Percentiles rank a stretch among this genome's conserved stretches.
These are phyloP conservation scores for Macropodus opercularis DNA, from an alignment of 2,797 vertebrate genomes.

Conservation along the genomic window DNA sequence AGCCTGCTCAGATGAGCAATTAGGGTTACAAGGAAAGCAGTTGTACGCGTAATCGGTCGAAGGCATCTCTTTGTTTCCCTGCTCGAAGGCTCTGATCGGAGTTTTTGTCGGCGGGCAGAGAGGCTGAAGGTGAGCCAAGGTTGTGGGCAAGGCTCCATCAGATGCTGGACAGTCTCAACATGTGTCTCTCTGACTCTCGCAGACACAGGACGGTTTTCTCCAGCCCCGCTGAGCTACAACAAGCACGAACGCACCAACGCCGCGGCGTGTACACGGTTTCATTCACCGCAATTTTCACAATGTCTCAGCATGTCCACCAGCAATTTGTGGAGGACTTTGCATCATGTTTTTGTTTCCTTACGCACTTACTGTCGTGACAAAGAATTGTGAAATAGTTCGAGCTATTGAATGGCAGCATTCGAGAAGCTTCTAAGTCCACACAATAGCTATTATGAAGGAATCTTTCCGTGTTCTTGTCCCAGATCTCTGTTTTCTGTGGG, in stretches of 20 bases:
- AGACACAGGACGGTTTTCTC: slow-evolving; percentile 2
- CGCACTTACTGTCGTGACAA: not conserved
- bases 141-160: slow-evolving; percentile 51
- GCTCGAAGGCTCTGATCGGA: slow-evolving; percentile 53
- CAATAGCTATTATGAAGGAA: too few relatives aligned
- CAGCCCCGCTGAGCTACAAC: not conserved
- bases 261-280: not conserved
- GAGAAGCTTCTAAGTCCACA: not conserved
- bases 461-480: too few relatives aligned
- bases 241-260: slow-evolving; percentile 7
- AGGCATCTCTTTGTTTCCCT: slow-evolving; percentile 57
- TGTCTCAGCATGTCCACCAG: not conserved
- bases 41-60: slow-evolving; percentile 37
- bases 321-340: not conserved
- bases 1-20: slow-evolving; percentile 42
- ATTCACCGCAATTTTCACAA: not conserved
- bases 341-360: not conserved
- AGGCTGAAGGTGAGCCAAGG: slow-evolving; percentile 51
- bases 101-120: slow-evolving; percentile 39
- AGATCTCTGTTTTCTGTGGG: too few relatives aligned
- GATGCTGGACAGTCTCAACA: slow-evolving; percentile 51
- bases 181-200: slow-evolving; percentile 38
- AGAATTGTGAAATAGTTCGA: not conserved
- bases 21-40: slow-evolving; percentile 38
- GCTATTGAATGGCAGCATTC: slow-evolving; percentile 1